Base-by-base conservation (phyloP, 1,140 invertebrate species). In the Homarus americanus region DNA sequence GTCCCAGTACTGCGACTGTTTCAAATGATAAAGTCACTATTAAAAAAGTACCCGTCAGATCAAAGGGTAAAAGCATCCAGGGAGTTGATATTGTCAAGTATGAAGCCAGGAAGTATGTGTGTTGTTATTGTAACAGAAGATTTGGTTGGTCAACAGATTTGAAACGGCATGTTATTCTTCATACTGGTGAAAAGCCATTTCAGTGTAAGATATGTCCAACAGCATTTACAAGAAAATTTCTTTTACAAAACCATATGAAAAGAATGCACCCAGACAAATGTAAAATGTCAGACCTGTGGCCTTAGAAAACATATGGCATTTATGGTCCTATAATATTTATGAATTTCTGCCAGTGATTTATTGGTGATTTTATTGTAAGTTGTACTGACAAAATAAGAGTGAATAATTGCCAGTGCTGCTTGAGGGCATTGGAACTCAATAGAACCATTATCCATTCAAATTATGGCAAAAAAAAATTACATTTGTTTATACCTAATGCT, bases 71-170 rank as follows among this genome's bases (percentile, higher is more conserved):
- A 53, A 66, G 36, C n/a, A 49, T 58, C 66, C 69, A 82, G 66
- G 86, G 38, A 53, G 49, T 88, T n/a, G 91, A 92, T 63, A 83
- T 84, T 53, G 80, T 87, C 7, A 92, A 92, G 58, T 92, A 92
- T 88, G 82, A 88, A 34, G 78, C 76, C 2, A 69, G 92, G 10
- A 93, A 91, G 53, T 92, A 93, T 66, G 90, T 91, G n/a, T 93
- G 92, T 76, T 87, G 86, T 32, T 90, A 89, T 72, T 93, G 92
- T 63, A 90, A 93, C 73, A 86, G 87, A 36, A 82, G 92, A 66
- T 93, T 93, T 83, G 92, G 92, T 24, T 93, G 92, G 92, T 93
- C 92, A 28, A 93, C 92, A 40, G 92, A 93, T 78, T 82, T 93
- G 20, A 93, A 93, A 72, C 82, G 92, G 20, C 92, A 93, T 82